Conservation (phyloP, 2,797 vertebrate genomes). For the Esox masquinongy region DNA sequence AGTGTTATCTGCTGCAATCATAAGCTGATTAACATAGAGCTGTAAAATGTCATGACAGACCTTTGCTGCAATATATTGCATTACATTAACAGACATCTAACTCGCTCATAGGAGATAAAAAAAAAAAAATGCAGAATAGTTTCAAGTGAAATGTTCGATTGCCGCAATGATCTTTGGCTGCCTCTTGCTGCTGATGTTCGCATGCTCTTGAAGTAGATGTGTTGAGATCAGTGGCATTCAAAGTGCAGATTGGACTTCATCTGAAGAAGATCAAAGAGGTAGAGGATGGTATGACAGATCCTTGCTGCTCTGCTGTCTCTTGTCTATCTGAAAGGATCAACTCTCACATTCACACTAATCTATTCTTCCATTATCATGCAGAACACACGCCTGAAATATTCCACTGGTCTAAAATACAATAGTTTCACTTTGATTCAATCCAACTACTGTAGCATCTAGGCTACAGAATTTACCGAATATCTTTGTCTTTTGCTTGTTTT, state of each 20-base stretch:
- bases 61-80: background rate
- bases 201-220: conserved; percentile 5
- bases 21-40: background rate
- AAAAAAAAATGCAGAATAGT: no score
- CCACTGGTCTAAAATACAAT: conserved; percentile 21
- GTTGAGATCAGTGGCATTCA: conserved; percentile 28
- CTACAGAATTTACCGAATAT: no score
- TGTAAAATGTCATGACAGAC: background rate
- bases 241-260: conserved; percentile 23
- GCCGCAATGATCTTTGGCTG: background rate
- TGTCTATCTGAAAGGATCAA: conserved; percentile 30
- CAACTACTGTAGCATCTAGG: background rate
- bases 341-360: conserved; percentile 42
- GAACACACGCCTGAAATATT: conserved; percentile 18
- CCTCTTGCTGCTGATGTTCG: background rate
- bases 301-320: conserved; percentile 18
- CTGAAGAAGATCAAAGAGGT: conserved; percentile 44
- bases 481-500: no score
- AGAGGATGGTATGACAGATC: conserved; percentile 35
- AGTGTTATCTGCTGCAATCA: background rate
- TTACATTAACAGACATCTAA: background rate
- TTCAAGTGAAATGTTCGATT: background rate
- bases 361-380: conserved; percentile 28
- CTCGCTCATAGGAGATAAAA: background rate
- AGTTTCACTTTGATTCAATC: conserved; percentile 32